Evolutionary conservation across 2,888 invertebrate species (phyloP).

Genomic region (Apamea anceps): DNA sequence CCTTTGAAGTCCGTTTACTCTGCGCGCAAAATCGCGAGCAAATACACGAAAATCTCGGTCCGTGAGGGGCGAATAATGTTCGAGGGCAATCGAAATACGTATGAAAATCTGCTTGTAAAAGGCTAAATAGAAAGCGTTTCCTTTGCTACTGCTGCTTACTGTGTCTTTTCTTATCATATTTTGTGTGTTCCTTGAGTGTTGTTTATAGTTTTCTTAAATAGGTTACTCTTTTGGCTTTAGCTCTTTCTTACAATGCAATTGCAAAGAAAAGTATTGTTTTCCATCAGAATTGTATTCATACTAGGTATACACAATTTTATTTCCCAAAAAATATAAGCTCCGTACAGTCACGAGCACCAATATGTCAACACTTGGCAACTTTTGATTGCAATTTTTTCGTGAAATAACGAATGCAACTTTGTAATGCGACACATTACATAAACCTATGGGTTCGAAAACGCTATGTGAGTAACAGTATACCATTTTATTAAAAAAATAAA

Average conservation of each 20-base stretch:
- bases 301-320: not conserved
- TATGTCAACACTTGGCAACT: no score
- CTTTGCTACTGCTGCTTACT: constrained; percentile 26
- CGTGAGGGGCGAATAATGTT: constrained; percentile 47
- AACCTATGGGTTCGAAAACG: no score
- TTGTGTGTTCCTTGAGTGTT: not conserved
- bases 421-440: no score
- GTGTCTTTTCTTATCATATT: constrained; percentile 1
- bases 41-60: constrained; percentile 50
- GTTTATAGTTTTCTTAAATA: not conserved
- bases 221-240: not conserved
- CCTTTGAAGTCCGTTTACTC: constrained; percentile 57
- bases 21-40: constrained; percentile 37
- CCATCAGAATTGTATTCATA: not conserved
- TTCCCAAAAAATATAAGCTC: not conserved
- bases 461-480: no score
- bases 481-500: no score
- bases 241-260: not conserved
- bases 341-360: no score
- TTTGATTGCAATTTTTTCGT: no score
- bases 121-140: constrained; percentile 21
- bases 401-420: no score
- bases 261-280: not conserved
- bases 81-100: constrained; percentile 47
- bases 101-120: constrained; percentile 39